These are phyloP conservation scores for Drosophila ustulata DNA, from an alignment of 2,888 invertebrate genomes.

Conservation along the genomic window DNA sequence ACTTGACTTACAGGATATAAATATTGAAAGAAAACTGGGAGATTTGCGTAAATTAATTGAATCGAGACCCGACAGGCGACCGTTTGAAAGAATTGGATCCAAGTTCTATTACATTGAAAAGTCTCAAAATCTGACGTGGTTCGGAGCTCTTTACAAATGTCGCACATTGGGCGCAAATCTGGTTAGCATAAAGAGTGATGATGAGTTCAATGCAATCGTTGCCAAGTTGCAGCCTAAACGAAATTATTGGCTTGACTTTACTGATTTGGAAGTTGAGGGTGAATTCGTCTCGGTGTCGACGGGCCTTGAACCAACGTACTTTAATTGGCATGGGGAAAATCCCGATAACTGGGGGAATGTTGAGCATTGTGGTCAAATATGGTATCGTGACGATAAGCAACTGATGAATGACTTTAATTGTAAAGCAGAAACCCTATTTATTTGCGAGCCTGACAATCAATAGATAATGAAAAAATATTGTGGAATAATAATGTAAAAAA, in stretches of 20 bases:
- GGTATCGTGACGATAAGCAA: neutral
- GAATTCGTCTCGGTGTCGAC: neutral
- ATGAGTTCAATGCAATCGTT: constrained; percentile 5
- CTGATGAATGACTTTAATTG: constrained; percentile 12
- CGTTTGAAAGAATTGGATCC: constrained; percentile 16
- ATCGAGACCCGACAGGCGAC: neutral
- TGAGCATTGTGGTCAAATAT: constrained; percentile 15
- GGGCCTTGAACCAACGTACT: neutral
- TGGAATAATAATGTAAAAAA: neutral
- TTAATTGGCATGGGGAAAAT: neutral
- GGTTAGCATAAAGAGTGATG: constrained; percentile 7
- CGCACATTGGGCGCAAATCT: neutral
- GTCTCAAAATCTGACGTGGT: constrained; percentile 10
- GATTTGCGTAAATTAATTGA: neutral
- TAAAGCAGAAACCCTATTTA: neutral
- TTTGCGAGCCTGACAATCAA: constrained; percentile 4
- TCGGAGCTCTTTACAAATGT: constrained; percentile 7
- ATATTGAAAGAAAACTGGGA: neutral
- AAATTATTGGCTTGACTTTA: constrained; percentile 12
- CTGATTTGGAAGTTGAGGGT: constrained; percentile 7
- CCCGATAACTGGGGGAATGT: neutral
- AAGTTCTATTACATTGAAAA: constrained; percentile 23
- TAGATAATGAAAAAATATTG: neutral
- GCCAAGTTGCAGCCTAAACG: neutral
- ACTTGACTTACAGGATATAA: neutral